A percentile compares a stretch with the other conserved stretches of the same genome.
Evolutionary conservation across 1,140 invertebrate species (phyloP).

Genomic region (Drosophila orena): DNA sequence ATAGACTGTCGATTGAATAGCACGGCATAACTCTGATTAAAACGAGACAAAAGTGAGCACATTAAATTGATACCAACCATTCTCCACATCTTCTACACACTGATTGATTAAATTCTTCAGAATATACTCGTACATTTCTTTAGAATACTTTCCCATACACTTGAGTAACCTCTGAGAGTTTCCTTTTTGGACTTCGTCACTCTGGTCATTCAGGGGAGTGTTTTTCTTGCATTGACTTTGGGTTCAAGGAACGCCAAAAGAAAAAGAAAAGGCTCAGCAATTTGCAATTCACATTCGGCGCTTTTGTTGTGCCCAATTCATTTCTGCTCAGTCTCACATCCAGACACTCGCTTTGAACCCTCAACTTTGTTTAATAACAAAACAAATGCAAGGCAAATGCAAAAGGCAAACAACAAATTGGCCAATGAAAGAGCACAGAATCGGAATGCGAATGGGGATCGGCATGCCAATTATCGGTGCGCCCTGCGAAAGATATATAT

Average conservation of each 20-base stretch:
- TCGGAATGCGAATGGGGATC: conserved; percentile 27
- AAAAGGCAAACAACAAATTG: not conserved
- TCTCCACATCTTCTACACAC: not conserved
- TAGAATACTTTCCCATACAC: conserved; percentile 20
- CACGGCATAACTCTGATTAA: not conserved
- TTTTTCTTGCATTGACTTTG: not conserved
- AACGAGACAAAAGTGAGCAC: not conserved
- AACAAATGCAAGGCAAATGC: conserved; percentile 52
- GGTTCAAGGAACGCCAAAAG: conserved; percentile 49
- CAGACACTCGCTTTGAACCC: conserved; percentile 62
- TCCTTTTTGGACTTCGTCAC: conserved; percentile 22
- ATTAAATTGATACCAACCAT: not conserved
- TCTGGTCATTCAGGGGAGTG: conserved; percentile 29
- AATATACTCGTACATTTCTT: conserved; percentile 6
- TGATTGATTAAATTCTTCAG: conserved; percentile 11
- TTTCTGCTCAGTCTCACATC: conserved; percentile 47
- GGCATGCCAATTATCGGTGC: conserved; percentile 58
- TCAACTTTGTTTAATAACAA: conserved; percentile 69
- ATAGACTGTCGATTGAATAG: no score
- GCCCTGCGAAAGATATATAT: conserved; percentile 22
- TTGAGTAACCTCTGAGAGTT: conserved; percentile 17
- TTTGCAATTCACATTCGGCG: conserved; percentile 56
- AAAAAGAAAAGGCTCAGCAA: conserved; percentile 38
- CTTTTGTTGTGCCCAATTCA: conserved; percentile 41
- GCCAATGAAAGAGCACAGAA: conserved; percentile 37